Conservation (phyloP, 2,797 vertebrate species). For the Oryzias sinensis region DNA sequence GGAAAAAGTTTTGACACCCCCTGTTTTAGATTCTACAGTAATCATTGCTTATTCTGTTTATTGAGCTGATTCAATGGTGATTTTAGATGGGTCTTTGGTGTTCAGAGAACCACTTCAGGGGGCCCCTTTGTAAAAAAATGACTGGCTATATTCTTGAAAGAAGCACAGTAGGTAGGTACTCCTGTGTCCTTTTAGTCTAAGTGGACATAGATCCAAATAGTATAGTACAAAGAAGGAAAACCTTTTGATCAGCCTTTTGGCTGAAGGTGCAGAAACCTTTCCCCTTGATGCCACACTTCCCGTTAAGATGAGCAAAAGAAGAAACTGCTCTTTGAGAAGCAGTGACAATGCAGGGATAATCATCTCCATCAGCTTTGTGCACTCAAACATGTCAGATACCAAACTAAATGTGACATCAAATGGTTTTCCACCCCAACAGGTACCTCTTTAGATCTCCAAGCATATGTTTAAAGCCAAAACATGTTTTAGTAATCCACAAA, state of each 20-base stretch:
- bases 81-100: conserved; percentile 43
- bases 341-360: conserved; percentile 39
- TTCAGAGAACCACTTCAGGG: conserved; percentile 45
- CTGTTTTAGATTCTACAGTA: conserved; percentile 1
- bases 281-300: conserved; percentile 38
- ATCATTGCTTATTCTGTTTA: conserved; percentile 28
- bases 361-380: conserved; percentile 11
- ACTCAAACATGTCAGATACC: conserved; percentile 37
- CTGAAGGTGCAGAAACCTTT: conserved; percentile 54
- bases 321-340: conserved; percentile 50
- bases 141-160: conserved; percentile 48
- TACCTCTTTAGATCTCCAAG: not conserved
- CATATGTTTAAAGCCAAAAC: not conserved
- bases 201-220: conserved; percentile 49
- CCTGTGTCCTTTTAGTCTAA: conserved; percentile 53
- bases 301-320: conserved; percentile 60
- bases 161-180: conserved; percentile 51
- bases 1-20: too few relatives aligned
- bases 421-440: conserved; percentile 1
- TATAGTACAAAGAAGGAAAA: conserved; percentile 45
- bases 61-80: conserved; percentile 44
- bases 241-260: conserved; percentile 57
- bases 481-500: not conserved
- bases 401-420: conserved; percentile 28
- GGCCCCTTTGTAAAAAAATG: conserved; percentile 47